phyloP scores from a whole-genome alignment of 2,113 vertebrate species.

The Prietella phreatophila region DNA sequence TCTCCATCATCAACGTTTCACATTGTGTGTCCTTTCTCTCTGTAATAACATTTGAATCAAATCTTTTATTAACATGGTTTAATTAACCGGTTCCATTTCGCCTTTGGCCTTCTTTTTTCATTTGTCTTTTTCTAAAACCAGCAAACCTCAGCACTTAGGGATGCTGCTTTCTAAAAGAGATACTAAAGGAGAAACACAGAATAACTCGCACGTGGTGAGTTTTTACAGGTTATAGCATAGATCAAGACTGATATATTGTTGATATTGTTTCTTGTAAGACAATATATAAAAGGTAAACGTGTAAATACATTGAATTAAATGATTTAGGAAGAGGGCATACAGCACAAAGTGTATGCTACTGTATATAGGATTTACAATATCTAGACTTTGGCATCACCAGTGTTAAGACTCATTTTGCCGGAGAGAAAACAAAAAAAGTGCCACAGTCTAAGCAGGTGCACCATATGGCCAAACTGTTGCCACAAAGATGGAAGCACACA shows the following conservation, averaged over 20 bases:
- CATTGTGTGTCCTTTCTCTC: not conserved
- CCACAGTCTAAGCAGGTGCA: not conserved
- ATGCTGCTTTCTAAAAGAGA: conserved; percentile 38
- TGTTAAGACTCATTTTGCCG: not conserved
- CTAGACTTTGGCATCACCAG: conserved; percentile 5
- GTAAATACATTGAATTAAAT: not conserved
- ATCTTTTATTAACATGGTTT: conserved; percentile 26
- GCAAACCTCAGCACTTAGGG: conserved; percentile 41
- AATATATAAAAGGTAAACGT: not conserved
- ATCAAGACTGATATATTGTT: not conserved
- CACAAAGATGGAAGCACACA: not conserved
- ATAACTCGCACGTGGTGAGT: conserved; percentile 44
- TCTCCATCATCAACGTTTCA: conserved; percentile 21
- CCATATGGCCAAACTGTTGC: not conserved
- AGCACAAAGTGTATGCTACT: not conserved
- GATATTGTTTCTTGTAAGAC: not conserved
- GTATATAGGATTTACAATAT: not conserved
- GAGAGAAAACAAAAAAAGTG: conserved; percentile 6
- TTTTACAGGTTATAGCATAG: not conserved
- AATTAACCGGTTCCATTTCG: not conserved
- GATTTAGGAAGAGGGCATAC: not conserved
- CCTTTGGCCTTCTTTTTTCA: not conserved
- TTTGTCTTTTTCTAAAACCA: conserved; percentile 8
- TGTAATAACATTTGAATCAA: not conserved
- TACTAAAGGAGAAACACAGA: conserved; percentile 21